A percentile compares a stretch with the other conserved stretches of the same genome.
Evolutionary conservation across 2,888 invertebrate species (phyloP).

Genomic region (Morpho deidamia): DNA sequence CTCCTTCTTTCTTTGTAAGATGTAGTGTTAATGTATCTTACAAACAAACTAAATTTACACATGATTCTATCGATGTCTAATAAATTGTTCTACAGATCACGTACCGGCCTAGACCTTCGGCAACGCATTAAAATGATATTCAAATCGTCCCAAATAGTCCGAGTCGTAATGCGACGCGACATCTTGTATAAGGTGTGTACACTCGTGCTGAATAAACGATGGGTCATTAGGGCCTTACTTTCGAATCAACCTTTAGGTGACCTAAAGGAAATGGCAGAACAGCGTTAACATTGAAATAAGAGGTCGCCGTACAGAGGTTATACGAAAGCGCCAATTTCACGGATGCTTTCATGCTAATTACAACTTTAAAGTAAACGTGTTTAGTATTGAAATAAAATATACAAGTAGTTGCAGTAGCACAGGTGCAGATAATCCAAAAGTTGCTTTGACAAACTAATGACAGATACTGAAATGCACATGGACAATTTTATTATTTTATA

Average conservation of each 20-base stretch:
- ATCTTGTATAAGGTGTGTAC: slow-evolving; percentile 8
- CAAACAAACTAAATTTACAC: background rate
- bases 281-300: slow-evolving; percentile 5
- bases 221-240: slow-evolving; percentile 28
- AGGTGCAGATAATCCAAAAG: background rate
- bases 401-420: background rate
- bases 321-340: background rate
- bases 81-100: slow-evolving; percentile 13
- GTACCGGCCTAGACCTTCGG: slow-evolving; percentile 18
- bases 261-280: slow-evolving; percentile 21
- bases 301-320: slow-evolving; percentile 9
- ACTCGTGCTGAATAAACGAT: slow-evolving; percentile 24
- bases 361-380: background rate
- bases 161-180: slow-evolving; percentile 9
- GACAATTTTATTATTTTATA: no score
- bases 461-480: no score
- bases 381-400: background rate
- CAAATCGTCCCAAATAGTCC: slow-evolving; percentile 16
- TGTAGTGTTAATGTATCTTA: no score
- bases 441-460: no score
- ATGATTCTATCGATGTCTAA: background rate
- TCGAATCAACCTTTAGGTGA: slow-evolving; percentile 24
- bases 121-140: slow-evolving; percentile 18
- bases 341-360: background rate
- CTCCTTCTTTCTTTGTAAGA: no score